phyloP scores from a whole-genome alignment of 2,113 vertebrate genomes.

The Thermophis baileyi region DNA sequence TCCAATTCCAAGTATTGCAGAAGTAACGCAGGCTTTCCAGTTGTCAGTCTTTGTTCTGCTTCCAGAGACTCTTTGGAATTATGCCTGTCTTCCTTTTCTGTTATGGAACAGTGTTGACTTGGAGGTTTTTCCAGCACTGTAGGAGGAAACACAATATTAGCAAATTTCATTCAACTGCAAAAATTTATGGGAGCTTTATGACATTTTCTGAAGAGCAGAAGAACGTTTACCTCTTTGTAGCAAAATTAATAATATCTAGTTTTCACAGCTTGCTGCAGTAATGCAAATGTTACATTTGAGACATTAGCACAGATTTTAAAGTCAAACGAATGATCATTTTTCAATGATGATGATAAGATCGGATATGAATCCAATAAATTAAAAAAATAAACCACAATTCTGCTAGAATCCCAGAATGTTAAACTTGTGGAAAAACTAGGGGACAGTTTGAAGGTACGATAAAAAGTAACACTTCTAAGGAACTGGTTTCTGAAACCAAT shows the following conservation, averaged over 20 bases:
- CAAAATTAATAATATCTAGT: conserved; percentile 43
- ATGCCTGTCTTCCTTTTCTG: conserved; percentile 59
- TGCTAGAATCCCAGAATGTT: background rate
- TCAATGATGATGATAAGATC: background rate
- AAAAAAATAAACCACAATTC: background rate
- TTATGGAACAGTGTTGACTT: conserved; percentile 59
- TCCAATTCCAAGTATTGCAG: conserved; percentile 57
- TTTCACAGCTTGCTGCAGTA: conserved; percentile 31
- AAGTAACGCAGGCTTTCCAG: conserved; percentile 61
- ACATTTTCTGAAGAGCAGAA: conserved; percentile 48
- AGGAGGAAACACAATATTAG: conserved; percentile 56
- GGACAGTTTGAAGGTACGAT: background rate
- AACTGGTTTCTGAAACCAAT: background rate
- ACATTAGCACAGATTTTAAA: conserved; percentile 44
- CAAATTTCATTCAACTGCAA: conserved; percentile 35
- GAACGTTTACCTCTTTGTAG: conserved; percentile 24
- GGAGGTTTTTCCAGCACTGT: conserved; percentile 56
- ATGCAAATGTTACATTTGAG: conserved; percentile 38
- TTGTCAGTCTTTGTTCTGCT: conserved; percentile 64
- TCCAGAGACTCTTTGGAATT: conserved; percentile 63
- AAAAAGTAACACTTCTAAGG: background rate
- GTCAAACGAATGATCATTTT: background rate
- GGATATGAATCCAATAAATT: background rate
- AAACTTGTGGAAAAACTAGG: background rate
- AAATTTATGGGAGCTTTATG: conserved; percentile 31